These are phyloP conservation scores for Lepus oiostolus DNA, from an alignment of 2,797 vertebrate species.

Conservation along the genomic window DNA sequence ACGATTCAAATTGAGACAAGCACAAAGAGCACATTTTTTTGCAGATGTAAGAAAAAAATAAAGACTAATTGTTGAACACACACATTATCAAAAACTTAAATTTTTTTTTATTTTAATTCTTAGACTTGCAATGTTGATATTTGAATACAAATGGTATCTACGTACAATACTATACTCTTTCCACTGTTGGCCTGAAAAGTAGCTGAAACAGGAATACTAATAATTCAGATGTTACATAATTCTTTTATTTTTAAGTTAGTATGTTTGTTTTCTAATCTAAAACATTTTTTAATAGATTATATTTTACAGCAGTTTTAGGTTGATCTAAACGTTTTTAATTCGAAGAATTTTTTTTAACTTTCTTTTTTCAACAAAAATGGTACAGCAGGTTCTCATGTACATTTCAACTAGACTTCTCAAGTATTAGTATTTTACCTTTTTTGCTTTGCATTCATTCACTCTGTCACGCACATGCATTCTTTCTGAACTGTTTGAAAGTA, in stretches of 20 bases:
- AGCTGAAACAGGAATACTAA: background rate
- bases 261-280: slow-evolving; percentile 17
- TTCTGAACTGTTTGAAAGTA: slow-evolving; percentile 41
- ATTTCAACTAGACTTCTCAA: slow-evolving; percentile 28
- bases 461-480: background rate
- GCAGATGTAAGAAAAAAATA: slow-evolving; percentile 94
- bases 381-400: background rate
- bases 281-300: background rate
- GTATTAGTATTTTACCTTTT: background rate
- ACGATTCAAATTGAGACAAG: slow-evolving; percentile 99
- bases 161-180: background rate
- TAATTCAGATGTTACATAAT: background rate
- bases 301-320: slow-evolving; percentile 25
- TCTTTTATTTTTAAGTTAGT: slow-evolving; percentile 29
- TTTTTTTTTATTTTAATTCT: slow-evolving; percentile 31
- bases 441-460: slow-evolving; percentile 16
- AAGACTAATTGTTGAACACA: background rate
- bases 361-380: slow-evolving; percentile 18
- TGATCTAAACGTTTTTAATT: slow-evolving; percentile 33
- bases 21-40: slow-evolving; percentile 98
- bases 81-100: slow-evolving; percentile 34
- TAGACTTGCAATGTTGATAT: slow-evolving; percentile 22
- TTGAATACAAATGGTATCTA: slow-evolving; percentile 44
- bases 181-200: slow-evolving; percentile 39
- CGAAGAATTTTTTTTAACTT: background rate